Evolutionary conservation across 2,113 vertebrate genomes (phyloP).

Genomic region (Podilymbus podiceps): DNA sequence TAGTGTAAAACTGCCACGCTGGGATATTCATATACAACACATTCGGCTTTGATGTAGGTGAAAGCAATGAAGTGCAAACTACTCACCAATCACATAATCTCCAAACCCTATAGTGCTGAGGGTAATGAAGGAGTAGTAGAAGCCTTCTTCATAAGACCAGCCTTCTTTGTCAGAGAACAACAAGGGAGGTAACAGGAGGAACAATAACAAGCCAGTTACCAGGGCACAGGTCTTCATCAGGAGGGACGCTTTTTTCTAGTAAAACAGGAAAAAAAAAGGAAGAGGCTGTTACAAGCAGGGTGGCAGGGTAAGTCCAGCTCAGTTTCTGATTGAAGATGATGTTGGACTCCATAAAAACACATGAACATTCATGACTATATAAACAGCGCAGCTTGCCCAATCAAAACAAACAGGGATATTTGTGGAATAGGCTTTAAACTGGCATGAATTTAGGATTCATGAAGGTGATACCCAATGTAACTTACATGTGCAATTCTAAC

Average conservation of each 20-base stretch:
- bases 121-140: constrained; percentile 92
- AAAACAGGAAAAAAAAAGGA: background rate
- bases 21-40: background rate
- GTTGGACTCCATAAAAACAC: background rate
- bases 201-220: constrained; percentile 76
- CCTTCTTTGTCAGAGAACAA: constrained; percentile 83
- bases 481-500: background rate
- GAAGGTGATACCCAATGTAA: background rate
- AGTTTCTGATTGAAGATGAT: background rate
- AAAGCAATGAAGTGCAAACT: background rate
- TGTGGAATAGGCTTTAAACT: background rate
- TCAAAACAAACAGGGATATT: background rate
- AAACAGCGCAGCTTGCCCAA: background rate
- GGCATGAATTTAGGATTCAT: background rate
- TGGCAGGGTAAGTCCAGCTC: background rate
- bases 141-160: constrained; percentile 84
- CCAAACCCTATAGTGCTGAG: constrained; percentile 93
- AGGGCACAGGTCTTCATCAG: constrained; percentile 77
- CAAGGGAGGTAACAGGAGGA: constrained; percentile 85
- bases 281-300: background rate
- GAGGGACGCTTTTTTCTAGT: constrained; percentile 73
- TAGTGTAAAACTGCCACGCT: background rate
- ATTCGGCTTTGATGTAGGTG: background rate
- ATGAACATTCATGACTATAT: background rate
- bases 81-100: constrained; percentile 88